Percentiles rank a stretch among this genome's conserved stretches.
Conservation (phyloP, 2,888 invertebrate species). For the Spicauda simplicius region DNA sequence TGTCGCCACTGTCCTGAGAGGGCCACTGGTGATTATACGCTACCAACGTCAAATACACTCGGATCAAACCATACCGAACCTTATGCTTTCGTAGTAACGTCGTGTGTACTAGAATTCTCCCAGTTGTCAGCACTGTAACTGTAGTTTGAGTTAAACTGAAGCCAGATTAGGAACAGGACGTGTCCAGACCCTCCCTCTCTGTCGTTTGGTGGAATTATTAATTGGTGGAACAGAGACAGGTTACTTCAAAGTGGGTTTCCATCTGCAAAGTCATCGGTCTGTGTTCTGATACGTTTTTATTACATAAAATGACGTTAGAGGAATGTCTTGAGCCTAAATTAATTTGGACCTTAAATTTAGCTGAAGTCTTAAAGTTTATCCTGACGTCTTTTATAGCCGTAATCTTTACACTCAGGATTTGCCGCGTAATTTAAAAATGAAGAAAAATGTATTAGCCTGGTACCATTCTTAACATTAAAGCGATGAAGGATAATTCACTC, state of each 20-base stretch:
- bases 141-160: slow-evolving; percentile 36
- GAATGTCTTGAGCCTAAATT: background rate
- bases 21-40: slow-evolving; percentile 53
- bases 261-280: slow-evolving; percentile 27
- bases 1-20: slow-evolving; percentile 52
- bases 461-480: no score
- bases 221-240: slow-evolving; percentile 14
- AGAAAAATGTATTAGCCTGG: no score
- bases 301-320: slow-evolving; percentile 13
- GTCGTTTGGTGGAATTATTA: slow-evolving; percentile 14
- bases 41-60: slow-evolving; percentile 1
- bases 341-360: slow-evolving; percentile 15
- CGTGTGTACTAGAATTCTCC: background rate
- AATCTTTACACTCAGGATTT: no score
- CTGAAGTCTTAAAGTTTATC: background rate
- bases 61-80: background rate
- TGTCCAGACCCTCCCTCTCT: slow-evolving; percentile 17
- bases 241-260: slow-evolving; percentile 14
- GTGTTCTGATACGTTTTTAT: slow-evolving; percentile 32
- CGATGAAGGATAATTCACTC: no score
- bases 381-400: no score
- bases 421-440: no score
- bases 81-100: slow-evolving; percentile 5
- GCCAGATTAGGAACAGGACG: slow-evolving; percentile 32
- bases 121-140: slow-evolving; percentile 10